Evolutionary conservation across 1,140 invertebrate genomes (phyloP).

Genomic region (Caerostris extrusa): DNA sequence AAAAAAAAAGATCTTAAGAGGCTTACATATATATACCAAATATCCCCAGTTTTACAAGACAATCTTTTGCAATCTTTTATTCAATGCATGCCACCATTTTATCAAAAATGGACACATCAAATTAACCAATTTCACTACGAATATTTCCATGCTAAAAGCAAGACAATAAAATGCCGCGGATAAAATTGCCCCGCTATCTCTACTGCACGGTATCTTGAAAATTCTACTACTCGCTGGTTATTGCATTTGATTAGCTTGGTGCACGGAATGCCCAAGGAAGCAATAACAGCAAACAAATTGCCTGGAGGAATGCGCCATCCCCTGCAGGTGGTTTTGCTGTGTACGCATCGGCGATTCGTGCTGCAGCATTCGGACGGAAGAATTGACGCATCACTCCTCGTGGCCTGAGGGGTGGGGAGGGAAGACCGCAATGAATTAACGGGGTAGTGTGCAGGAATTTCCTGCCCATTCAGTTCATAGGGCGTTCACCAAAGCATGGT

Average conservation of each 20-base stretch:
- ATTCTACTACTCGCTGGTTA: neutral
- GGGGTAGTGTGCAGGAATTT: constrained; percentile 23
- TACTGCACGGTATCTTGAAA: too few relatives aligned
- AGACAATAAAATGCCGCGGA: too few relatives aligned
- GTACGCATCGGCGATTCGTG: neutral
- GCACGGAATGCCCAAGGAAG: neutral
- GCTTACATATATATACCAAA: too few relatives aligned
- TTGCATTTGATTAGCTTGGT: neutral
- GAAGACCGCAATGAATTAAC: constrained; percentile 51
- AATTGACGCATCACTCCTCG: neutral
- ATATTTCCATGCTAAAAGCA: too few relatives aligned
- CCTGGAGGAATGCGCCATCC: neutral
- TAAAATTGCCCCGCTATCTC: too few relatives aligned
- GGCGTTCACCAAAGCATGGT: constrained; percentile 13
- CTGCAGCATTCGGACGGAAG: constrained; percentile 1
- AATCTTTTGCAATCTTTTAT: too few relatives aligned
- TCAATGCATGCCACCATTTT: too few relatives aligned
- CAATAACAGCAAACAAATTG: neutral
- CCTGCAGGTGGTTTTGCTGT: neutral
- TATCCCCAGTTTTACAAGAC: too few relatives aligned
- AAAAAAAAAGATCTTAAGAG: too few relatives aligned
- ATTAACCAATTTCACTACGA: too few relatives aligned
- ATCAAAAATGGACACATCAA: too few relatives aligned
- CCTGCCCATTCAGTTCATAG: constrained; percentile 9
- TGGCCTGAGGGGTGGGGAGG: neutral